phyloP scores from a whole-genome alignment of 2,797 vertebrate species.

The Intellagama lesueurii region DNA sequence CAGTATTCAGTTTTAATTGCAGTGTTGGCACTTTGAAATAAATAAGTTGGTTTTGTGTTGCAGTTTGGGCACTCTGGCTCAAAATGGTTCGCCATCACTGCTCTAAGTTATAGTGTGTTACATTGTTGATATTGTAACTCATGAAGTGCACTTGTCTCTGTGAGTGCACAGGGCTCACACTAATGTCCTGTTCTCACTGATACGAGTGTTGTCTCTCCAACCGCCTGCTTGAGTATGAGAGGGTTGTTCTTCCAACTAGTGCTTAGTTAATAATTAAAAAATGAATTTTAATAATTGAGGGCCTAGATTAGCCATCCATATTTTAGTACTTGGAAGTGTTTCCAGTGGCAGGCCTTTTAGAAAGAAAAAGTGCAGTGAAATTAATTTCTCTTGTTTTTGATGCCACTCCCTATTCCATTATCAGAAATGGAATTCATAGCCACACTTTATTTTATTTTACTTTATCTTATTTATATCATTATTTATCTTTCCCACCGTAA shows the following conservation, averaged over 20 bases:
- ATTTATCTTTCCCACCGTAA: not conserved
- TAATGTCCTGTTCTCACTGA: not conserved
- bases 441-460: not conserved
- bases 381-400: not conserved
- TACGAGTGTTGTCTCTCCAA: not conserved
- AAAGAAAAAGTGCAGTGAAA: constrained; percentile 36
- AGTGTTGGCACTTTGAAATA: too few species aligned
- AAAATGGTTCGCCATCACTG: too few species aligned
- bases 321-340: constrained; percentile 64
- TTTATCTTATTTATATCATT: too few species aligned
- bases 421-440: not conserved
- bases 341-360: constrained; percentile 29
- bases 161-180: not conserved
- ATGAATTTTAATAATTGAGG: constrained; percentile 66
- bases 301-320: constrained; percentile 62
- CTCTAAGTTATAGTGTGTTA: not conserved
- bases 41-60: too few species aligned
- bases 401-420: not conserved
- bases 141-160: not conserved
- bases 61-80: too few species aligned
- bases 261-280: constrained; percentile 69
- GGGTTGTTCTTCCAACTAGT: constrained; percentile 34
- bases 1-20: too few species aligned
- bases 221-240: constrained; percentile 6
- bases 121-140: not conserved